A percentile compares a stretch with the other conserved stretches of the same genome.
These are phyloP conservation scores for Morphnarchus princeps DNA, from an alignment of 2,113 vertebrate genomes.

Conservation along the genomic window DNA sequence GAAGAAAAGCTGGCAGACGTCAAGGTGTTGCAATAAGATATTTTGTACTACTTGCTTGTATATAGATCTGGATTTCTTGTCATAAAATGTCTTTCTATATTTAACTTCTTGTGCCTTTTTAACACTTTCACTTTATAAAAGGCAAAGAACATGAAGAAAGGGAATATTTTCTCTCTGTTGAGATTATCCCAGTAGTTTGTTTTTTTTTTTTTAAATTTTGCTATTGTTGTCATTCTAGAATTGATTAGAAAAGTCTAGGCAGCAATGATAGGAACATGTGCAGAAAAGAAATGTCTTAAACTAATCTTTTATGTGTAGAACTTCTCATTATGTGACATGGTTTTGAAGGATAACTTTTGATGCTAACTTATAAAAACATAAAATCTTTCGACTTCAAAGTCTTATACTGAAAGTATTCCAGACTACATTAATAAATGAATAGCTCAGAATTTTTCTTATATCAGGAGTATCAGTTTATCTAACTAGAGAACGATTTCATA, in stretches of 20 bases:
- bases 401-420: background rate
- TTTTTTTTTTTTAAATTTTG: background rate
- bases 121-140: background rate
- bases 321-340: background rate
- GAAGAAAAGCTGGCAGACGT: conserved; percentile 91
- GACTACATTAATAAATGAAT: background rate
- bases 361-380: background rate
- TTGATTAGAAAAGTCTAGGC: background rate
- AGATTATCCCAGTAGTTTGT: background rate
- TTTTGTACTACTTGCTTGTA: conserved; percentile 30
- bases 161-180: background rate
- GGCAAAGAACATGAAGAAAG: background rate
- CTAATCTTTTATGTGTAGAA: background rate
- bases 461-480: background rate
- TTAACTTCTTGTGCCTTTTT: background rate
- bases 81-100: background rate
- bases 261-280: background rate
- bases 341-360: background rate
- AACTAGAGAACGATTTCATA: background rate
- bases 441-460: background rate
- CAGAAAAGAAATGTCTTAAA: background rate
- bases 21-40: conserved; percentile 80
- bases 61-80: conserved; percentile 4
- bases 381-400: background rate
- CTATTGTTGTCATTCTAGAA: background rate